phyloP scores from a whole-genome alignment of 2,797 vertebrate genomes.

The Psittacula derbiana region DNA sequence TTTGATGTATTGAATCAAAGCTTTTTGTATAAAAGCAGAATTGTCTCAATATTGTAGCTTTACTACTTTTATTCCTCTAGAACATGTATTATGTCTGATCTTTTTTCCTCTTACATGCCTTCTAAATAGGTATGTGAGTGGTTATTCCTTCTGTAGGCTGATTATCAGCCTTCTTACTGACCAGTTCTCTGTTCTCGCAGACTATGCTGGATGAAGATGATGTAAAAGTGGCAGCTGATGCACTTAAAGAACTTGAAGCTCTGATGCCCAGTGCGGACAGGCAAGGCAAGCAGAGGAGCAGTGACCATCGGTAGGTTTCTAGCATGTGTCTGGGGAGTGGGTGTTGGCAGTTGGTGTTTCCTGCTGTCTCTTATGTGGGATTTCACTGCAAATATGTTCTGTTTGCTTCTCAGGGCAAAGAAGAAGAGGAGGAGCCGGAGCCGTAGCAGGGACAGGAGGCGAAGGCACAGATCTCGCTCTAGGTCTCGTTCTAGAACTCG shows the following conservation, averaged over 20 bases:
- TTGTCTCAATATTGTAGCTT: background rate
- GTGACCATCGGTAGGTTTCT: slow-evolving; percentile 79
- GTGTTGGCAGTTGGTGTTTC: background rate
- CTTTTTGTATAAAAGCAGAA: background rate
- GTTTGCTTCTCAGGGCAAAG: slow-evolving; percentile 72
- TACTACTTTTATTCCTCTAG: accelerated
- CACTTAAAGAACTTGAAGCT: slow-evolving; percentile 94
- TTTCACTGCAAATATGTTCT: background rate
- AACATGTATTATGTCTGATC: accelerated
- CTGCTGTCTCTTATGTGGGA: accelerated
- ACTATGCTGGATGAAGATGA: slow-evolving; percentile 91
- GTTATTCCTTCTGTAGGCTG: background rate
- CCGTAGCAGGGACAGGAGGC: slow-evolving; percentile 77
- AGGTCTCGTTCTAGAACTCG: slow-evolving; percentile 80
- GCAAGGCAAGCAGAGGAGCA: slow-evolving; percentile 73
- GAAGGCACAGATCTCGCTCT: slow-evolving; percentile 75
- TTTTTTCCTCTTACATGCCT: background rate
- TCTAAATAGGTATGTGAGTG: accelerated
- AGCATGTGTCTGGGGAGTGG: accelerated
- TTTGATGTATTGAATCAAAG: background rate
- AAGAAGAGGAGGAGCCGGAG: slow-evolving; percentile 84
- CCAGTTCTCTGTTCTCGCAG: slow-evolving; percentile 53
- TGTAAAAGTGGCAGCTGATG: slow-evolving; percentile 94
- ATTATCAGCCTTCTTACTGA: background rate
- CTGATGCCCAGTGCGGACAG: slow-evolving; percentile 88